Evolutionary conservation across 2,113 vertebrate species (phyloP), one percentile per base, ranked within the genome.

Genomic region (Pongo abelii): DNA sequence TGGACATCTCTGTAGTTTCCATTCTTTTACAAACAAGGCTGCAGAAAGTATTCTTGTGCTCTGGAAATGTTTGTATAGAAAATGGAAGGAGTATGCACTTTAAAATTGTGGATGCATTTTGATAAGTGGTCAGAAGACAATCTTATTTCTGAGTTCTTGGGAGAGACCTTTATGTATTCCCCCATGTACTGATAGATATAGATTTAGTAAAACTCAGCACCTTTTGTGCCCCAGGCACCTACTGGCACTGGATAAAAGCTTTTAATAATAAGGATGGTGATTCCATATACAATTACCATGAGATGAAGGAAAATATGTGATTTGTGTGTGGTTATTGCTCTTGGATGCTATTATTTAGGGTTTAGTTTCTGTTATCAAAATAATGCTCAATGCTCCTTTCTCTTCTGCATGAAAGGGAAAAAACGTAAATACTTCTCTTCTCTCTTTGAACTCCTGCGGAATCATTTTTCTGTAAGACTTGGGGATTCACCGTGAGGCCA

Each of bases 291-390:
- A 52, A 11, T 93, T 93, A 75, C 84, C 38, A 14, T 18, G 84
- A 96, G 96, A 94, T 90, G 92, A 96, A 96, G 93, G 92, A 86
- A 94, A 88, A 87, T 50, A 14, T 72, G 74, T 89, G 30, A 55
- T 55, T 78, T 32, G 48, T 88, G 23, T 72, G 27, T 92, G 35
- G 30, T 84, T 57, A 55, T 84, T 35, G 6, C 55, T 91, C 59
- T 93, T 61, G 35, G 70, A 57, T 86, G 50, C 72, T 89, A 70
- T 88, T 94, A 86, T 72, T 94, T 94, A 80, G 89, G 96, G 57
- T 96, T 97, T 94, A 84, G 83, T 94, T 93, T 91, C 89, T 96
- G 17, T 93, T 57, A 97, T 97, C 89, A 91, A 93, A 97, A 93
- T 94, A 97, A 87, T 79, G n/a, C 40, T 50, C 59, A 38, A 0